A percentile compares a stretch with the other conserved stretches of the same genome.
phyloP scores from a whole-genome alignment of 2,113 vertebrate genomes.

The Lophura nycthemera region DNA sequence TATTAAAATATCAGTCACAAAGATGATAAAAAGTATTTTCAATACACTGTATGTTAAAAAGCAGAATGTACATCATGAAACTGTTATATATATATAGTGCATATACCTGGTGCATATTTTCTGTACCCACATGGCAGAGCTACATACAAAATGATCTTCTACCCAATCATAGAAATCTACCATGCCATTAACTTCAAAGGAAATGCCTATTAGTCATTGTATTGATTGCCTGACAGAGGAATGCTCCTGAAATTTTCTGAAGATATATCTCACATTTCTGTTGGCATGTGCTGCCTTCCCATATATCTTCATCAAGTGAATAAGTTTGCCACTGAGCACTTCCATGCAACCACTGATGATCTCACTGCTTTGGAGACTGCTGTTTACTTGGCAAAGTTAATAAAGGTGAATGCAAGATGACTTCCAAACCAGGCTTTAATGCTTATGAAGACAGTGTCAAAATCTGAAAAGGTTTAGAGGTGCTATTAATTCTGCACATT shows the following conservation, averaged over 20 bases:
- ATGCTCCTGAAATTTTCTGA: not conserved
- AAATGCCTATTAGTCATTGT: not conserved
- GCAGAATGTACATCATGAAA: not conserved
- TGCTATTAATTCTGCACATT: slow-evolving; percentile 5
- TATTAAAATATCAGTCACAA: not conserved
- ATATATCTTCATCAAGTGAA: not conserved
- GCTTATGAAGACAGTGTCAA: not conserved
- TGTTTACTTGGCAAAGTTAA: not conserved
- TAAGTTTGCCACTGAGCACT: not conserved
- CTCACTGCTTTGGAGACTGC: not conserved
- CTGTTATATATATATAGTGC: not conserved
- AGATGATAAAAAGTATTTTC: not conserved
- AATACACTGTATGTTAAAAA: not conserved
- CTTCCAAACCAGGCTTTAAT: not conserved
- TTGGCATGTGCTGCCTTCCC: not conserved
- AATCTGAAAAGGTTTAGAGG: not conserved
- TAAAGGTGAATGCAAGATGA: not conserved
- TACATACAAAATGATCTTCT: not conserved
- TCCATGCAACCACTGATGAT: not conserved
- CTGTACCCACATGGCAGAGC: not conserved
- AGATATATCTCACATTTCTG: not conserved
- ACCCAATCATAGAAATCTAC: not conserved
- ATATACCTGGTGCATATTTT: not conserved
- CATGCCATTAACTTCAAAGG: not conserved
- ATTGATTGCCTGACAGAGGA: not conserved